Base-by-base conservation (phyloP, 2,888 invertebrate species). In the Torymus texanus region DNA sequence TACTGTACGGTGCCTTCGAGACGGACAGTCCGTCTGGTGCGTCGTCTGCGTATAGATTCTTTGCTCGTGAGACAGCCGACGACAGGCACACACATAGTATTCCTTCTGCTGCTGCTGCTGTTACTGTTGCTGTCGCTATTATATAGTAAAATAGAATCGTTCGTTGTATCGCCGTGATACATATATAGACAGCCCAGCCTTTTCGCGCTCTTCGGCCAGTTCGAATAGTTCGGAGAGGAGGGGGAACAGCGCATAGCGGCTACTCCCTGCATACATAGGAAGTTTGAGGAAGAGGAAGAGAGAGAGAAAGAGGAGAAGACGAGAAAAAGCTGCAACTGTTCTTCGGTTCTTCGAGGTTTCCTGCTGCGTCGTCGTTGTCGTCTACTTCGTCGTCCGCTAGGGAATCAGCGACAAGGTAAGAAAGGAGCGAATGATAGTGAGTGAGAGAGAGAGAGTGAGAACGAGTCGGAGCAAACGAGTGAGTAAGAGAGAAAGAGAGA, bases 301-400 rank as follows among this genome's bases (percentile, higher is more conserved):
- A 11, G 14, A 61, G 62, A n/a, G 41, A 72, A 56, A 59, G n/a
- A 55, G 16, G 14, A 65, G 63, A 61, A 70, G n/a, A 74, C 21
- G 59, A 24, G 67, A 4, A 71, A 71, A 87, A 88, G 83, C 88
- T 89, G 88, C 89, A 88, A 88, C 86, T 89, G 85, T 88, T 89
- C 84, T 89, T 89, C 83, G 87, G 88, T 71, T 78, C 77, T 65
- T 87, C 85, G 83, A 84, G 85, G 83, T 84, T 82, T 84, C 85
- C 85, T 83, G 81, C 86, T 85, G 83, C 84, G 84, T 82, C 84
- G 82, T 78, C 84, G 83, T 58, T 75, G 79, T 79, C 81, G 82
- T 79, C 75, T 81, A 82, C 76, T 74, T 79, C 78, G 81, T 79
- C 83, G 81, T 83, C 82, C 24, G 56, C 77, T 55, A 16, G 82